Percentiles rank a stretch among this genome's conserved stretches.
phyloP scores from a whole-genome alignment of 2,113 vertebrate species.

The Acrocephalus arundinaceus region DNA sequence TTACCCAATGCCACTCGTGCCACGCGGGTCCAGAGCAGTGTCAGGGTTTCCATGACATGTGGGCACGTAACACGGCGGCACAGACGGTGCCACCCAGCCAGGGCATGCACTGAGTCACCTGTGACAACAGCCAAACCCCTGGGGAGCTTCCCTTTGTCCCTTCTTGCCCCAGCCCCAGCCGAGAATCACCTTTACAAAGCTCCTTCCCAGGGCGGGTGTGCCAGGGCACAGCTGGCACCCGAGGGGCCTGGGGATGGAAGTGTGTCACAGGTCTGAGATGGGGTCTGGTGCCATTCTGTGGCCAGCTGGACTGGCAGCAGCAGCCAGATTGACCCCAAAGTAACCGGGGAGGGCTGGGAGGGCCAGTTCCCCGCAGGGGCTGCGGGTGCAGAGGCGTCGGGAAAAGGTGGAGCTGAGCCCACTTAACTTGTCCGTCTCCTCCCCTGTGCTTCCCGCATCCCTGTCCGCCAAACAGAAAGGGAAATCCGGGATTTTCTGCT shows the following conservation, averaged over 20 bases:
- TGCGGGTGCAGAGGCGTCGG: accelerated
- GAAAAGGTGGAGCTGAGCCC: background rate
- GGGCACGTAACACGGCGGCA: background rate
- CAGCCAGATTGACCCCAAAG: background rate
- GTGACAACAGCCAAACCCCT: background rate
- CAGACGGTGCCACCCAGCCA: background rate
- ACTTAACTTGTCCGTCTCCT: accelerated
- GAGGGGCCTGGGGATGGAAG: background rate
- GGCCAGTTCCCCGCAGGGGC: background rate
- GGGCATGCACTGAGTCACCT: background rate
- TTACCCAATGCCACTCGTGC: background rate
- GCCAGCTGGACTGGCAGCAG: background rate
- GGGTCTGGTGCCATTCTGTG: background rate
- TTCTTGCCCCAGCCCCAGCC: accelerated
- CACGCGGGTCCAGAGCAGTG: accelerated
- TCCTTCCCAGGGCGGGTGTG: background rate
- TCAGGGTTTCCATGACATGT: background rate
- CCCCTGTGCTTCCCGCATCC: background rate
- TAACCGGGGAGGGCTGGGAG: background rate
- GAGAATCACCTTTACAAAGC: background rate
- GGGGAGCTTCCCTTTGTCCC: background rate
- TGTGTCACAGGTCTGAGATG: background rate
- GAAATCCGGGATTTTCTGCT: conserved; percentile 45
- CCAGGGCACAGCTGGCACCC: background rate
- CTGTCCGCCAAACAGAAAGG: background rate